A percentile compares a stretch with the other conserved stretches of the same genome.
These are phyloP conservation scores for Callithrix jacchus DNA, from an alignment of 2,113 vertebrate species.

Conservation along the genomic window DNA sequence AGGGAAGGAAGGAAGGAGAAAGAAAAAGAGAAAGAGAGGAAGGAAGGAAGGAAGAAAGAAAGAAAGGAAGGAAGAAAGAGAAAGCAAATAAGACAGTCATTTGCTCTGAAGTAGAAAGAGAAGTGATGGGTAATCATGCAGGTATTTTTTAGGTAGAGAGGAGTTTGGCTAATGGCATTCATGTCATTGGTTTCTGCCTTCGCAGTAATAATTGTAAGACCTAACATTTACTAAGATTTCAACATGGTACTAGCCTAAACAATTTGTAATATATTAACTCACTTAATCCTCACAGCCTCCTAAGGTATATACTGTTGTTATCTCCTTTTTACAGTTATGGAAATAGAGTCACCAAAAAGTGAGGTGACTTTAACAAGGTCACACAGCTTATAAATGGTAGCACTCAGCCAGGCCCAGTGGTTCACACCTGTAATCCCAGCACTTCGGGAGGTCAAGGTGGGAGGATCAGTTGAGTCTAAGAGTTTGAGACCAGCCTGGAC, in stretches of 20 bases:
- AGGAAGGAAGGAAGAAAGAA: too few relatives aligned
- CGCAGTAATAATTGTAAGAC: neutral
- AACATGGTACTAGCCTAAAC: neutral
- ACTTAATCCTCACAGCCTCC: neutral
- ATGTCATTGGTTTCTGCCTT: neutral
- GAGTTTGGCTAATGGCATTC: neutral
- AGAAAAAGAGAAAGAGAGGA: too few relatives aligned
- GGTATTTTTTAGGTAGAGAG: neutral
- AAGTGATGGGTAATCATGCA: neutral
- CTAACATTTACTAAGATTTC: constrained; percentile 5
- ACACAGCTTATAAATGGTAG: neutral
- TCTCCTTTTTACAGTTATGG: neutral
- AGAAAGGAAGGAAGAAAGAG: too few relatives aligned
- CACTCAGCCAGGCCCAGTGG: neutral
- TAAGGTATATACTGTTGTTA: neutral
- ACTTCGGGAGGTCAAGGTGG: too few relatives aligned
- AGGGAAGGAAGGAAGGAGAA: too few relatives aligned
- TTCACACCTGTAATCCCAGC: too few relatives aligned
- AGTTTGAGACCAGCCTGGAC: too few relatives aligned
- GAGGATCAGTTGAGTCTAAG: too few relatives aligned
- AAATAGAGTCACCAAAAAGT: neutral
- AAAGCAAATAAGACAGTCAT: neutral
- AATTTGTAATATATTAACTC: neutral
- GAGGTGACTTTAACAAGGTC: neutral
- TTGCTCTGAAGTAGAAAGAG: neutral